Conservation (phyloP, 2,888 invertebrate genomes). For the Caradrina clavipalpis region DNA sequence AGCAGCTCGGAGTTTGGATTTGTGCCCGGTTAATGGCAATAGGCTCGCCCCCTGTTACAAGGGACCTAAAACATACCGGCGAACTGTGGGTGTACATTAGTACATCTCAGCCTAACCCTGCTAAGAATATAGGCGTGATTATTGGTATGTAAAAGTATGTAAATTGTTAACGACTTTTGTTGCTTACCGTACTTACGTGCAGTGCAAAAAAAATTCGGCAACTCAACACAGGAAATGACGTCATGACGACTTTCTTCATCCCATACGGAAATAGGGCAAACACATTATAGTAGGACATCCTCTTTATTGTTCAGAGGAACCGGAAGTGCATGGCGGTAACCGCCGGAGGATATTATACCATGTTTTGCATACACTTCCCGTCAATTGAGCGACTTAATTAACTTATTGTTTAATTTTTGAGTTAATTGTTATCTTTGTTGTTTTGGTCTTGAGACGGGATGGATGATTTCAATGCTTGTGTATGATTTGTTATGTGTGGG, state of each 20-base stretch:
- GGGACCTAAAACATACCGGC: too few relatives aligned
- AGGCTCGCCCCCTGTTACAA: too few relatives aligned
- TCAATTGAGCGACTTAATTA: conserved; percentile 48
- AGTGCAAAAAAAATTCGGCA: conserved; percentile 10
- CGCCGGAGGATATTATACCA: conserved; percentile 50
- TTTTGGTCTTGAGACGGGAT: background rate
- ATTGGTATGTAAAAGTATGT: too few relatives aligned
- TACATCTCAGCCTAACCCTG: too few relatives aligned
- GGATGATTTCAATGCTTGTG: too few relatives aligned
- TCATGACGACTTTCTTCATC: conserved; percentile 49
- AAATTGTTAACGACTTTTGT: too few relatives aligned
- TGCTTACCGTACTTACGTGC: background rate
- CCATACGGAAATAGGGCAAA: conserved; percentile 60
- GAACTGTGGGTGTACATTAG: too few relatives aligned
- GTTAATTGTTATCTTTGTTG: conserved; percentile 21
- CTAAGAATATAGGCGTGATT: too few relatives aligned
- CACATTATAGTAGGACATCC: conserved; percentile 59
- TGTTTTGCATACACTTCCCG: conserved; percentile 65
- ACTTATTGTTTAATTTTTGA: conserved; percentile 26
- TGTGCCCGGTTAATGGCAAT: too few relatives aligned
- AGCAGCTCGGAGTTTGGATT: too few relatives aligned
- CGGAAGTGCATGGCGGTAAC: conserved; percentile 53
- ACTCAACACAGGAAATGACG: conserved; percentile 31
- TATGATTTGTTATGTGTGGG: too few relatives aligned
- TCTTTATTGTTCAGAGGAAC: conserved; percentile 55